Base-by-base conservation (phyloP, 2,113 vertebrate species). In the Amia ocellicauda region DNA sequence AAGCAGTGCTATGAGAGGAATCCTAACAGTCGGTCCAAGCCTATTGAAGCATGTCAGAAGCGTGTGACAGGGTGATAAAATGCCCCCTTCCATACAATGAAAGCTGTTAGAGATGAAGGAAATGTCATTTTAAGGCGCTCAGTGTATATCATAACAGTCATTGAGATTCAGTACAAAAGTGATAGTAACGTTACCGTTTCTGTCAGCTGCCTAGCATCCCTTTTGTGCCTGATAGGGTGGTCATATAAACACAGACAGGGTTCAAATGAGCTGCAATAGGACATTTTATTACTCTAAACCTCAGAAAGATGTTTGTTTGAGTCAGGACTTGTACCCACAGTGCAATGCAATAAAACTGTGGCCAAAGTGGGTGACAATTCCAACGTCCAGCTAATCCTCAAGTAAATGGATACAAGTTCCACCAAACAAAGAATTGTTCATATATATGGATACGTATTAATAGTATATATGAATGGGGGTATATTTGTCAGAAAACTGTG, bases 71-170 rank as follows among this genome's bases (percentile, higher is more conserved):
- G 51, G 23, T 56, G 52, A 64, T 57, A n/a, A 60, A 58, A 51
- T 50, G 24, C 58, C 27, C 54, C 49, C 31, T 29, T 7, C 31
- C 27, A 70, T 67, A 74, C 63, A 74, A 56, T 62, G 79, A 77
- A 65, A 23, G 63, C 67, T 19, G 24, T 52, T 56, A 60, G 45
- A 63, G 47, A 31, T 27, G 65, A 74, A 26, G 73, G 69, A 62
- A 55, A 62, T 53, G 53, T 70, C 70, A 63, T 2, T 61, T 60
- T 41, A 62, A 69, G 74, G 71, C 72, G 73, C 74, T 63, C 58
- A 42, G 16, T 40, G 23, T 58, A 76, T 60, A 66, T 74, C 75
- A 50, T 85, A 89, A 90, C 87, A 89, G 88, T 90, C 85, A 52
- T 74, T 60, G 59, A 70, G 61, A 78, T 78, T 49, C 58, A 69